phyloP scores from a whole-genome alignment of 2,888 invertebrate species.

The Geotrupes spiniger region DNA sequence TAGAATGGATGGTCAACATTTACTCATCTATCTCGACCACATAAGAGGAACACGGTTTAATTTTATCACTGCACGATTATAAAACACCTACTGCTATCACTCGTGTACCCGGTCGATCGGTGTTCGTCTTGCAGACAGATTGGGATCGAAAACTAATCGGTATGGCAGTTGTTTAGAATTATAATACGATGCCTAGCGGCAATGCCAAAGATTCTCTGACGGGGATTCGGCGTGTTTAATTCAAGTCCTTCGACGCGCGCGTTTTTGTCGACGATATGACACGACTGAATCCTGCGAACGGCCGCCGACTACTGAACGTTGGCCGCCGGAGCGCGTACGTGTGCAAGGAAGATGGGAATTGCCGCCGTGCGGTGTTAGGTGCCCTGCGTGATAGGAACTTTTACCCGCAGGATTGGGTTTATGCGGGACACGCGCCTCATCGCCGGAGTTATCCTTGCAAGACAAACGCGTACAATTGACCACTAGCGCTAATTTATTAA shows the following conservation, averaged over 20 bases:
- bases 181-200: no score
- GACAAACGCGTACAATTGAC: conserved; percentile 27
- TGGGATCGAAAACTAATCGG: no score
- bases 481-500: conserved; percentile 28
- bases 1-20: neutral
- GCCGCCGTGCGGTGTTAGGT: conserved; percentile 24
- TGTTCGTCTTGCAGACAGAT: neutral
- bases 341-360: no score
- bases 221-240: neutral
- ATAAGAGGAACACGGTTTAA: neutral
- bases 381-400: conserved; percentile 34
- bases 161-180: no score
- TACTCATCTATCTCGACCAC: no score
- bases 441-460: conserved; percentile 15
- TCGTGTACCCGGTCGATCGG: neutral
- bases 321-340: conserved; percentile 30
- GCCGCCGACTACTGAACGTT: conserved; percentile 34
- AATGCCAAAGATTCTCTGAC: no score
- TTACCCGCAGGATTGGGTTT: conserved; percentile 34
- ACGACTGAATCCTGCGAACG: conserved; percentile 30
- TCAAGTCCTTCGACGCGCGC: conserved; percentile 21
- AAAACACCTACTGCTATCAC: neutral
- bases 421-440: conserved; percentile 25
- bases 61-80: conserved; percentile 1
- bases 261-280: conserved; percentile 14